Evolutionary conservation across 2,113 vertebrate species (phyloP), one percentile per base, ranked within the genome.

Genomic region (Nipponia nippon): DNA sequence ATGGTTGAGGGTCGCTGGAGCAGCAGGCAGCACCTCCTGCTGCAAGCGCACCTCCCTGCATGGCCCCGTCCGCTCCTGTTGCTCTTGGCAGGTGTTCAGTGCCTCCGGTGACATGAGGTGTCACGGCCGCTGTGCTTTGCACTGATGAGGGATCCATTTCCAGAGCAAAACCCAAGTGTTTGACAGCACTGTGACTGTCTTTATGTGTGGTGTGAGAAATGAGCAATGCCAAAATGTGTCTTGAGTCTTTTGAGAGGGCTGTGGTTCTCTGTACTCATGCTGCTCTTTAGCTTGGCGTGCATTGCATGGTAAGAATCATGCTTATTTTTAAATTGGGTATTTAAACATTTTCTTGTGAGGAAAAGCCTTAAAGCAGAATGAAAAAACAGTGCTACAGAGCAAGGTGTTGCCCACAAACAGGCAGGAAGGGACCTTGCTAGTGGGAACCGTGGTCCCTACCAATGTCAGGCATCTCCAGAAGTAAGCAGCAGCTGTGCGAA

Each of bases 41-140:
- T 55, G 40, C 50, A 70, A 56, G 17, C 38, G 32, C 0, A 0
- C 52, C 34, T 84, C 36, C 1, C 1, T 36, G 36, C 55, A 2
- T 16, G 20, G 26, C 34, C 18, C 30, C 5, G 2, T 47, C 34
- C 2, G 1, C 4, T n/a, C 21, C 61, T 82, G 52, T 8, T 53
- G 78, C 53, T 52, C 73, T 61, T 70, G 81, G 73, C 65, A 71
- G 19, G 9, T 49, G 75, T 38, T 71, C 17, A 10, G 32, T 79
- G 46, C 78, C 38, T 89, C 44, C 75, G 1, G 2, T 79, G 69
- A 62, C 32, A 42, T 3, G 18, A 23, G 23, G 46, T 85, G 42
- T 58, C 79, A 44, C 0, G 3, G 50, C 52, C 16, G 3, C 56
- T 36, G 38, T 47, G 62, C 76, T 77, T 30, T 32, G 52, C 12